Base-by-base conservation (phyloP, 1,140 invertebrate genomes). In the Drosophila lowei region DNA sequence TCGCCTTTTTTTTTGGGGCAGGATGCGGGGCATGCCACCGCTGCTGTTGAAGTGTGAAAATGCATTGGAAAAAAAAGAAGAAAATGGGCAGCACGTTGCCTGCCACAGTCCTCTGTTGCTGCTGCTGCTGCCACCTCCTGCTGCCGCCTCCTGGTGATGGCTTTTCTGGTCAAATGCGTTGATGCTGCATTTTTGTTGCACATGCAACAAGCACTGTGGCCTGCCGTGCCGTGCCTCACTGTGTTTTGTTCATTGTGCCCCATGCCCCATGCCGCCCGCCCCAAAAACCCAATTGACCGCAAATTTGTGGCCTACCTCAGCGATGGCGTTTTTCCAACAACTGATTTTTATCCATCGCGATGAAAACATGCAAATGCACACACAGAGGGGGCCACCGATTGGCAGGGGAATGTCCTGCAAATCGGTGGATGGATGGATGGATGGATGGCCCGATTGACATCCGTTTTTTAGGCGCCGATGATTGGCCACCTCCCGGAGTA, bases 151-250 rank as follows among this genome's bases (percentile, higher is more conserved):
- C 50, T 52, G 54, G 21, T 73, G 54, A 30, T 73, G 62, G 61
- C 66, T 71, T 79, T 76, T 76, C 34, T 72, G 72, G 58, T 55
- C 78, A 59, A 38, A 57, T 72, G 77, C 72, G 65, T 83, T 53
- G 72, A 76, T 85, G 80, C 80, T 85, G 80, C 80, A 85, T 81
- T 86, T 75, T 83, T 88, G 78, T 86, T 88, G 83, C 81, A 86
- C 67, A 68, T 88, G 81, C 83, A 88, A 68, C 78, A 60, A 66
- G 47, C 42, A 52, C 38, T 38, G 28, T 5, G 5, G 30, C 16
- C 18, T 43, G 41, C 48, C n/a, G 2, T 3, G 61, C 50, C 43
- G 21, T 38, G 47, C 44, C n/a, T 54, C 25, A 42, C 23, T 42
- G 28, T 41, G 28, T 47, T 25, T 23, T 46, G 41, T 47, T 50